Conservation (phyloP, 2,797 vertebrate species). For the Distichodus sexfasciatus region DNA sequence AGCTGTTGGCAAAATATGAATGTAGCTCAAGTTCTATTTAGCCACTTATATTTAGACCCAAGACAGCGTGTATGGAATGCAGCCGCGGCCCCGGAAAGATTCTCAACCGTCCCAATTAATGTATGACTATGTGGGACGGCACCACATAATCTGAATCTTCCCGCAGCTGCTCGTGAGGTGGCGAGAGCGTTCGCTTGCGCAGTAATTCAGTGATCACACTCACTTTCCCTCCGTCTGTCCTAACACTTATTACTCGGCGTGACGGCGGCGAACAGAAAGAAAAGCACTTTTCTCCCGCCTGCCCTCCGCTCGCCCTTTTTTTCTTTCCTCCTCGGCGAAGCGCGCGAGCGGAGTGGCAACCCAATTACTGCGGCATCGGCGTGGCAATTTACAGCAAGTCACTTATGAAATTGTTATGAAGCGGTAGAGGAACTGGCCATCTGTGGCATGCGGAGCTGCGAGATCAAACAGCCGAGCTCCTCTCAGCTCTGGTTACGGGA, state of each 20-base stretch:
- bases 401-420: conserved; percentile 54
- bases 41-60: neutral
- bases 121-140: neutral
- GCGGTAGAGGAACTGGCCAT: conserved; percentile 48
- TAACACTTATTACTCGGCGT: conserved; percentile 48
- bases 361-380: conserved; percentile 47
- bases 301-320: neutral
- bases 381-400: conserved; percentile 53
- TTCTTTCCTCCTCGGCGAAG: conserved; percentile 28
- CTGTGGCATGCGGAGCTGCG: conserved; percentile 26
- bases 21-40: neutral
- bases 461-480: conserved; percentile 51
- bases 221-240: conserved; percentile 39
- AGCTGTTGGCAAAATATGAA: neutral
- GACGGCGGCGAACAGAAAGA: conserved; percentile 35
- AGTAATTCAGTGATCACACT: conserved; percentile 48
- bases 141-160: conserved; percentile 27
- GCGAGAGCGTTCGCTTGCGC: conserved; percentile 10
- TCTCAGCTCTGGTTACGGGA: conserved; percentile 35
- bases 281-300: conserved; percentile 15
- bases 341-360: conserved; percentile 44
- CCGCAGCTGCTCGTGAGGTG: conserved; percentile 3
- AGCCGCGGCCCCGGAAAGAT: neutral
- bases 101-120: conserved; percentile 3
- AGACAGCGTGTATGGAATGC: neutral